phyloP scores from a whole-genome alignment of 2,113 vertebrate species.

The Indicator maculatus region DNA sequence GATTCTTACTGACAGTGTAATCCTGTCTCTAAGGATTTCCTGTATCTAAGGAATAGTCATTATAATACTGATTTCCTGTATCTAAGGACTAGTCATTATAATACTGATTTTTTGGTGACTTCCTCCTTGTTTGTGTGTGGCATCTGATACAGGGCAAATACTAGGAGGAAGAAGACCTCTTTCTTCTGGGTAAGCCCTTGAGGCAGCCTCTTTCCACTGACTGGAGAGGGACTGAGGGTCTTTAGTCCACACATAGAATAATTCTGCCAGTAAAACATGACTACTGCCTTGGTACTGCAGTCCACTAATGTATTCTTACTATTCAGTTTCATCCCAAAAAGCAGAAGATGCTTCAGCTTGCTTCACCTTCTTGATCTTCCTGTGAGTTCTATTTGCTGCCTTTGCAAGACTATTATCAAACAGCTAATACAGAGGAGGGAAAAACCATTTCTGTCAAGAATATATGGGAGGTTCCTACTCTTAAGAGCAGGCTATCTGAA shows the following conservation, averaged over 20 bases:
- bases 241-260: background rate
- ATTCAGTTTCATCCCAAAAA: background rate
- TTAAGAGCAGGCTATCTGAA: background rate
- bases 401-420: background rate
- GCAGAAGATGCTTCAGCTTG: background rate
- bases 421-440: background rate
- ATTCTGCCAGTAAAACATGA: background rate
- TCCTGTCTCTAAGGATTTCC: no score
- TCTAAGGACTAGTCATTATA: background rate
- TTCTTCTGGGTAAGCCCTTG: background rate
- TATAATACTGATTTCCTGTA: background rate
- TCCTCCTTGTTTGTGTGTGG: background rate
- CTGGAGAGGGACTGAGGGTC: background rate
- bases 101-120: background rate
- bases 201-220: background rate
- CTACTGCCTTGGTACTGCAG: background rate
- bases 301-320: background rate
- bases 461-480: background rate
- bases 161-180: rapidly evolving
- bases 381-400: background rate
- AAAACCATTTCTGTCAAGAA: background rate
- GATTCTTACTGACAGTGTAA: background rate
- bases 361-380: background rate
- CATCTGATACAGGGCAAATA: background rate
- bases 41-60: no score